Evolutionary conservation across 1,140 invertebrate genomes (phyloP).

Genomic region (Popillia japonica): DNA sequence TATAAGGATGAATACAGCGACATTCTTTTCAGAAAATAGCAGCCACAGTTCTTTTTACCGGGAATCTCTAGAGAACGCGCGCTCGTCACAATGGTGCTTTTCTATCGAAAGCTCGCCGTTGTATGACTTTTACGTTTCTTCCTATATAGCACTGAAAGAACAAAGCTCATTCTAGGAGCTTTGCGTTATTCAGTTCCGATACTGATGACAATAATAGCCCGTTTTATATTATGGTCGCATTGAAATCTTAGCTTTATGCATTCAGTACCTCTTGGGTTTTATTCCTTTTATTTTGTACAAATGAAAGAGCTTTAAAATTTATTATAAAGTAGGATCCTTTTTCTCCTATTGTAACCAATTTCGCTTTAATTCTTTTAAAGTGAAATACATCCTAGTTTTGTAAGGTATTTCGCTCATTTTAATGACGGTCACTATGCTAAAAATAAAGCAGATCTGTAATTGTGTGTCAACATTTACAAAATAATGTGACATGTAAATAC

Average conservation of each 20-base stretch:
- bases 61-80: constrained; percentile 55
- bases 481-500: too few relatives aligned
- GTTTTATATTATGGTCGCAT: constrained; percentile 53
- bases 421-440: too few relatives aligned
- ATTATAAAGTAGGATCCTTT: constrained; percentile 34
- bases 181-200: constrained; percentile 58
- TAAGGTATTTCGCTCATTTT: neutral
- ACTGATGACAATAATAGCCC: constrained; percentile 56
- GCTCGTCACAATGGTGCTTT: constrained; percentile 53
- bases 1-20: constrained; percentile 48
- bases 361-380: neutral
- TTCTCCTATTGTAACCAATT: neutral
- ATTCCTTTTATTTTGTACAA: constrained; percentile 35
- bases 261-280: constrained; percentile 41
- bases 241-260: constrained; percentile 46
- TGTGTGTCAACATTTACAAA: too few relatives aligned
- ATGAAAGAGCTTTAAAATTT: constrained; percentile 38
- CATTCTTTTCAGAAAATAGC: constrained; percentile 54
- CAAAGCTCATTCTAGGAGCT: constrained; percentile 58
- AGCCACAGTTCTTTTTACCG: constrained; percentile 54
- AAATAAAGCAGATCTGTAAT: too few relatives aligned
- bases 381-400: constrained; percentile 15
- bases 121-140: constrained; percentile 59
- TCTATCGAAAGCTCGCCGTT: constrained; percentile 57
- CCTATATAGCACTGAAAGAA: constrained; percentile 54